Conservation (phyloP, 2,888 invertebrate species). For the Anagyrus pseudococci region DNA sequence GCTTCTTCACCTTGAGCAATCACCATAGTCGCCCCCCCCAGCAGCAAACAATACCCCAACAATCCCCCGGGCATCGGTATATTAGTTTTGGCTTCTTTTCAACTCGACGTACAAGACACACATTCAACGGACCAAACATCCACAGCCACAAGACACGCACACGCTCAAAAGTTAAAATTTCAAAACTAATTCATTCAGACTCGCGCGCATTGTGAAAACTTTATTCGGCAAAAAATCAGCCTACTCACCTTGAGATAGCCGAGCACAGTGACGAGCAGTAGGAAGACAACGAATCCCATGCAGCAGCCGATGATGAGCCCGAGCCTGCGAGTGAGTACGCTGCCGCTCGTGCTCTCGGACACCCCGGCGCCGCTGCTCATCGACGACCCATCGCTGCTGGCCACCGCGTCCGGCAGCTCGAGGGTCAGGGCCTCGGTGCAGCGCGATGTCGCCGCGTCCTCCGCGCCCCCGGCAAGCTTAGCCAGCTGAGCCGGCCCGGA, state of each 20-base stretch:
- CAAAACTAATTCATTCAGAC: no score
- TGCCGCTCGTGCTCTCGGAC: background rate
- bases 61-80: no score
- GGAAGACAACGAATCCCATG: conserved; percentile 85
- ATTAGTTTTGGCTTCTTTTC: no score
- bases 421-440: conserved; percentile 80
- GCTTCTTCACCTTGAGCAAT: conserved; percentile 86
- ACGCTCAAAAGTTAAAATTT: no score
- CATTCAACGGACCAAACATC: no score
- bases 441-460: conserved; percentile 77
- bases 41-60: no score
- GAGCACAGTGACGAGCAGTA: conserved; percentile 81
- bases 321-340: conserved; percentile 63
- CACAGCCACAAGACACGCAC: no score
- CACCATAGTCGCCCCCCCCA: no score
- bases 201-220: no score
- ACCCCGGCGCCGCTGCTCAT: conserved; percentile 53
- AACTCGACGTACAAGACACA: no score
- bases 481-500: no score
- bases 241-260: conserved; percentile 87
- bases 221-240: no score
- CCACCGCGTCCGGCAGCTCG: conserved; percentile 69
- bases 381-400: conserved; percentile 60
- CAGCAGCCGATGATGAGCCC: conserved; percentile 87
- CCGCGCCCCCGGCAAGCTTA: conserved; percentile 66